These are phyloP conservation scores for Strigamia crassipes DNA, from an alignment of 2,888 invertebrate genomes.

Conservation along the genomic window DNA sequence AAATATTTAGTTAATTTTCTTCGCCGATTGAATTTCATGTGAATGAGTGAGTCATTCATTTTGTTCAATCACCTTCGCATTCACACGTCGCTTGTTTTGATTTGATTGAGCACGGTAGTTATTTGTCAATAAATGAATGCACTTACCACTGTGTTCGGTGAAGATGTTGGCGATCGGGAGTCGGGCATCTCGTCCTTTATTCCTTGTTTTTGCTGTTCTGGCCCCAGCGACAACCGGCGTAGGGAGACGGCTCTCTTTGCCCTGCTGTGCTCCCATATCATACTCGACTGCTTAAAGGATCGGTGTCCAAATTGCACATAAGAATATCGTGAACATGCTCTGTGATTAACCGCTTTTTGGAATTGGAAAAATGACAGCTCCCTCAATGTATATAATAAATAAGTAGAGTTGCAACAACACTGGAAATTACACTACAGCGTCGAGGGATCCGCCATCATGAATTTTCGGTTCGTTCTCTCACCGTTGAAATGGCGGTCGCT, in stretches of 20 bases:
- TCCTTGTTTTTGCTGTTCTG: slow-evolving; percentile 48
- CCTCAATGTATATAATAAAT: background rate
- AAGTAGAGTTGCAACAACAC: slow-evolving; percentile 12
- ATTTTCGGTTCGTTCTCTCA: slow-evolving; percentile 3
- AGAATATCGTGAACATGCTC: background rate
- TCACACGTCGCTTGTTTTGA: background rate
- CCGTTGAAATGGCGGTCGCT: background rate
- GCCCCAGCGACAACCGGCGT: slow-evolving; percentile 49
- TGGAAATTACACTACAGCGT: slow-evolving; percentile 11
- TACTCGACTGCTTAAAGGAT: slow-evolving; percentile 29
- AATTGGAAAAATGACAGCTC: background rate
- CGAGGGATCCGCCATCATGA: slow-evolving; percentile 12
- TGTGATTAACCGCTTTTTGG: background rate
- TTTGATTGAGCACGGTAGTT: background rate
- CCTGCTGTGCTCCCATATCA: slow-evolving; percentile 88
- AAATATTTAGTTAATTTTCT: background rate
- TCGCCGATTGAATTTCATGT: background rate
- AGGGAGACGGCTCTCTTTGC: slow-evolving; percentile 69
- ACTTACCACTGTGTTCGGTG: slow-evolving; percentile 91
- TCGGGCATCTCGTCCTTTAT: slow-evolving; percentile 68
- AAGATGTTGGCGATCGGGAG: slow-evolving; percentile 88
- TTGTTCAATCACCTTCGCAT: background rate
- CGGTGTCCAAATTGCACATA: slow-evolving; percentile 39
- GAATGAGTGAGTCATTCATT: slow-evolving; percentile 15
- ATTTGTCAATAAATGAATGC: slow-evolving; percentile 27